Evolutionary conservation across 2,888 invertebrate species (phyloP), one percentile per base, ranked within the genome.

Genomic region (Torymus texanus): DNA sequence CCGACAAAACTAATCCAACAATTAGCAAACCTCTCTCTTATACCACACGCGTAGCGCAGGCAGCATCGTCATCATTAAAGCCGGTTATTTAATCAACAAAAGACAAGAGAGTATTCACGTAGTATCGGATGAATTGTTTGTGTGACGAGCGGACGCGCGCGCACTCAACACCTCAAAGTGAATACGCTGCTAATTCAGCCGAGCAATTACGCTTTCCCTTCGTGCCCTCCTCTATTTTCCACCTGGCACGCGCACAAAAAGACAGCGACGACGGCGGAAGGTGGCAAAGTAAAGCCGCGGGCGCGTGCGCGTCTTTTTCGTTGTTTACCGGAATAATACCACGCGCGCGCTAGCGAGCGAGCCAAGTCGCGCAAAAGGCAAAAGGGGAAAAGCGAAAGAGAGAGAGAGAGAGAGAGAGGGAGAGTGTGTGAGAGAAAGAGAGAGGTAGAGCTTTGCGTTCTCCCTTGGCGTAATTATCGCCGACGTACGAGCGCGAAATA

Each of bases 381-480:
- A 41, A 41, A 18, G 29, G 61, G 59, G 12, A 14, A 68, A 53
- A 68, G 21, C 21, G 55, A 55, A 56, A 68, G 24, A 58, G 56
- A 61, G 12, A 61, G 24, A 61, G 16, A 18, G 18, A 21, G 16
- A 51, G 65, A 16, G 63, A 2, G 63, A 41, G 5, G n/a, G n/a
- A n/a, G n/a, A n/a, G n/a, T n/a, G n/a, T n/a, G n/a, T n/a, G 24
- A 61, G 16, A 18, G 18, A 21, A 16, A 51, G 65, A 16, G 63
- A 2, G 63, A 41, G 5, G n/a, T n/a, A n/a, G 8, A 11, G 70
- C 5, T 56, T 14, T 21, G 21, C 50, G 18, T 61, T 53, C 55
- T 11, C 5, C 16, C 29, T 29, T 56, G 29, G 41, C 79, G 80
- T 82, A 81, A 83, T 83, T 83, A 83, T 82, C 80, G 71, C 75